A percentile compares a stretch with the other conserved stretches of the same genome.
Conservation (phyloP, 2,797 vertebrate species). For the Percopsis omiscomaycus region DNA sequence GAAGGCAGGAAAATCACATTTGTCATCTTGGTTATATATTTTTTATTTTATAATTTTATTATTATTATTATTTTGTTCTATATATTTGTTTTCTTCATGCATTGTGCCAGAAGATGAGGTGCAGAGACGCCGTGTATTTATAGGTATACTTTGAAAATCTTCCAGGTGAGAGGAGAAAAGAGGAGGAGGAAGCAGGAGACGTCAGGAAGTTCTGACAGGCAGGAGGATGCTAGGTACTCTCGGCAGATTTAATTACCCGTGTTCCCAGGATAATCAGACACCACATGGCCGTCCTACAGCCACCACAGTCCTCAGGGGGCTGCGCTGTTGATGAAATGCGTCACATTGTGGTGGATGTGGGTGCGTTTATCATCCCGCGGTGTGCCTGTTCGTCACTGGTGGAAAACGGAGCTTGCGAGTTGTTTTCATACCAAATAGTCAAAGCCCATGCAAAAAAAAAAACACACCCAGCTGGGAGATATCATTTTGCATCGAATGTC, state of each 20-base stretch:
- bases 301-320: slow-evolving; percentile 28
- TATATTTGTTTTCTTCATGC: slow-evolving; percentile 31
- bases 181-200: slow-evolving; percentile 16
- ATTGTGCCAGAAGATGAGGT: slow-evolving; percentile 61
- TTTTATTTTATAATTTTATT: background rate
- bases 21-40: slow-evolving; percentile 17
- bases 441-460: background rate
- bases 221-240: slow-evolving; percentile 50
- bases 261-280: slow-evolving; percentile 60
- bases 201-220: slow-evolving; percentile 42
- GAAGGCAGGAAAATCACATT: slow-evolving; percentile 19
- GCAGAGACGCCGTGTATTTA: slow-evolving; percentile 63
- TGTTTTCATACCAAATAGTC: slow-evolving; percentile 4
- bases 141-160: slow-evolving; percentile 61
- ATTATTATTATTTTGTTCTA: slow-evolving; percentile 15
- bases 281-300: slow-evolving; percentile 49
- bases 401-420: background rate
- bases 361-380: slow-evolving; percentile 35
- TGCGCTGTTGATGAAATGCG: slow-evolving; percentile 51
- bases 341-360: slow-evolving; percentile 39
- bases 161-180: slow-evolving; percentile 40
- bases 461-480: no score
- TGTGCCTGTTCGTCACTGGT: slow-evolving; percentile 21
- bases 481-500: no score
- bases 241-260: slow-evolving; percentile 67